phyloP scores from a whole-genome alignment of 2,888 invertebrate species.

The Trissolcus japonicus region DNA sequence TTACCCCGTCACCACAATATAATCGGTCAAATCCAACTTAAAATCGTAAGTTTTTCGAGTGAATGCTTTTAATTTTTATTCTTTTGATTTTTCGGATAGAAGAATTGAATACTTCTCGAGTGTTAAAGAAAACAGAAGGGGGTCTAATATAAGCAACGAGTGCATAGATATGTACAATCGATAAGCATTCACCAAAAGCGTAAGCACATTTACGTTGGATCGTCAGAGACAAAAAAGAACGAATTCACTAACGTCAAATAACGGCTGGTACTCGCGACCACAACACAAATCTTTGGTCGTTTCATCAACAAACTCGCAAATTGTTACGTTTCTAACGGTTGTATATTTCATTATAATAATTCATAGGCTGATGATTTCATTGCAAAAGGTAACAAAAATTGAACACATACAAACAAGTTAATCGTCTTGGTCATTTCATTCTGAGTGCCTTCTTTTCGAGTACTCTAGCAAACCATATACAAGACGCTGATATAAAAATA shows the following conservation, averaged over 20 bases:
- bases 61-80: slow-evolving; percentile 25
- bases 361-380: slow-evolving; percentile 32
- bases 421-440: slow-evolving; percentile 10
- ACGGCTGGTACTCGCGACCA: slow-evolving; percentile 30
- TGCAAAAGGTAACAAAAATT: slow-evolving; percentile 40
- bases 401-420: slow-evolving; percentile 29
- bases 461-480: slow-evolving; percentile 49
- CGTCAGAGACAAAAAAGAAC: background rate
- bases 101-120: slow-evolving; percentile 7
- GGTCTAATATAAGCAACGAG: slow-evolving; percentile 40
- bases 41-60: slow-evolving; percentile 21
- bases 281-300: slow-evolving; percentile 24
- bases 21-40: slow-evolving; percentile 29
- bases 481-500: slow-evolving; percentile 58
- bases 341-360: slow-evolving; percentile 21
- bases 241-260: slow-evolving; percentile 20
- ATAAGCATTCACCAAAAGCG: slow-evolving; percentile 54
- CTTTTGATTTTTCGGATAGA: background rate
- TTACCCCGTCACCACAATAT: slow-evolving; percentile 30
- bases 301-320: background rate
- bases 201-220: slow-evolving; percentile 50
- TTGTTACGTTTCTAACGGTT: slow-evolving; percentile 38
- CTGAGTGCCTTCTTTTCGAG: background rate
- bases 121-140: slow-evolving; percentile 19
- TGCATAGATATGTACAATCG: slow-evolving; percentile 38